Conservation (phyloP, 2,113 vertebrate genomes). For the Brienomyrus brachyistius region DNA sequence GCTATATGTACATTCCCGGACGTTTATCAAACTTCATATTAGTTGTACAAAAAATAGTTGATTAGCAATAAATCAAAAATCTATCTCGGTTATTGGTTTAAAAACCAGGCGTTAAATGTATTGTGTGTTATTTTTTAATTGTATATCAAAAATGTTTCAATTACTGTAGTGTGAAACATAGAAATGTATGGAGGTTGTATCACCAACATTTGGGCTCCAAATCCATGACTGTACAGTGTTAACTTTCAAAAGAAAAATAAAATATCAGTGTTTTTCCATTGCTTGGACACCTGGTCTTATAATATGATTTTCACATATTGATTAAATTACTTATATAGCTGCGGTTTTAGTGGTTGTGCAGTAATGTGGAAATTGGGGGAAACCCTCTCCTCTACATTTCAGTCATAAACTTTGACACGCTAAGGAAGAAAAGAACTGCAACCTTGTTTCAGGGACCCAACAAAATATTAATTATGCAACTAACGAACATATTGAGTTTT, state of each 20-base stretch:
- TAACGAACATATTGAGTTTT: not conserved
- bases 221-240: conserved; percentile 39
- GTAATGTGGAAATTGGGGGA: conserved; percentile 30
- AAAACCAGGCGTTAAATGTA: not conserved
- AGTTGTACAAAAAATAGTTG: not conserved
- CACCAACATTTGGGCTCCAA: conserved; percentile 23
- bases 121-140: not conserved
- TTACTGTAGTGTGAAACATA: not conserved
- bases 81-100: not conserved
- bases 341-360: conserved; percentile 43
- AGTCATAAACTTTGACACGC: not conserved
- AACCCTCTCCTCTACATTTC: conserved; percentile 3
- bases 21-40: not conserved
- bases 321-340: conserved; percentile 47
- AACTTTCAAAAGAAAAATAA: conserved; percentile 45
- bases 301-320: conserved; percentile 44
- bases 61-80: not conserved
- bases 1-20: not conserved
- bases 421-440: not conserved
- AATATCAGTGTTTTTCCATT: conserved; percentile 46
- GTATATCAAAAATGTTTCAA: not conserved
- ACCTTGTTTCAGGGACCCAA: not conserved
- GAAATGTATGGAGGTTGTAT: conserved; percentile 16
- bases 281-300: conserved; percentile 44
- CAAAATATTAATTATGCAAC: not conserved